A percentile compares a stretch with the other conserved stretches of the same genome.
Evolutionary conservation across 2,797 vertebrate species (phyloP).

Genomic region (Spheniscus humboldti): DNA sequence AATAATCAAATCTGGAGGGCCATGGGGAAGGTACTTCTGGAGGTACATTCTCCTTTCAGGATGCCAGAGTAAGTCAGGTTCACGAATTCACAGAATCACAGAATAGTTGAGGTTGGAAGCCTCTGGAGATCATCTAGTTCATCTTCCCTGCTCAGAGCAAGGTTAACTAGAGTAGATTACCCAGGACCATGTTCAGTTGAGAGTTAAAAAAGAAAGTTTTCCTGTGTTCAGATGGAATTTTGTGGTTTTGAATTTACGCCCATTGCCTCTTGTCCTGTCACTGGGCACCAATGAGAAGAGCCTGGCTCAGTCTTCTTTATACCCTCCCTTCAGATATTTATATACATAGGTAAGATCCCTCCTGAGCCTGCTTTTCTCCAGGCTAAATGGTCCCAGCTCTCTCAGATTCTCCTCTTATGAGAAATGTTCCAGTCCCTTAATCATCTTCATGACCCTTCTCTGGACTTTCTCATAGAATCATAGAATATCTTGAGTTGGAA

Average conservation of each 20-base stretch:
- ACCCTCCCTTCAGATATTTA: background rate
- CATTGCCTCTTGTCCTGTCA: background rate
- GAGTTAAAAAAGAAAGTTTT: background rate
- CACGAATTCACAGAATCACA: background rate
- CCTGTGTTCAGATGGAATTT: background rate
- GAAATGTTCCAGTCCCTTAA: background rate
- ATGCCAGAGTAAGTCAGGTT: background rate
- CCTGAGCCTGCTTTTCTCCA: background rate
- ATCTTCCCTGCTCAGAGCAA: background rate
- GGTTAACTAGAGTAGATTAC: background rate
- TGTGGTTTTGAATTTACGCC: background rate
- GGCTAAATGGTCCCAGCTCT: background rate
- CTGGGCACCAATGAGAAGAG: background rate
- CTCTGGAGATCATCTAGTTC: background rate
- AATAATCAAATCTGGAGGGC: background rate
- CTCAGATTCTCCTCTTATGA: background rate
- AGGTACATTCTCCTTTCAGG: background rate
- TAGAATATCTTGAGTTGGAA: background rate
- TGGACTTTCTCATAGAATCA: background rate
- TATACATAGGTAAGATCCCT: background rate
- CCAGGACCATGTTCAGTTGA: background rate
- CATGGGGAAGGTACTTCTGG: background rate
- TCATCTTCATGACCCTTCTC: background rate
- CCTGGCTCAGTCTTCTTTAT: background rate
- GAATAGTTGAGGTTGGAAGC: background rate